A percentile compares a stretch with the other conserved stretches of the same genome.
Evolutionary conservation across 2,888 invertebrate species (phyloP).

Genomic region (Tenodera sinensis): DNA sequence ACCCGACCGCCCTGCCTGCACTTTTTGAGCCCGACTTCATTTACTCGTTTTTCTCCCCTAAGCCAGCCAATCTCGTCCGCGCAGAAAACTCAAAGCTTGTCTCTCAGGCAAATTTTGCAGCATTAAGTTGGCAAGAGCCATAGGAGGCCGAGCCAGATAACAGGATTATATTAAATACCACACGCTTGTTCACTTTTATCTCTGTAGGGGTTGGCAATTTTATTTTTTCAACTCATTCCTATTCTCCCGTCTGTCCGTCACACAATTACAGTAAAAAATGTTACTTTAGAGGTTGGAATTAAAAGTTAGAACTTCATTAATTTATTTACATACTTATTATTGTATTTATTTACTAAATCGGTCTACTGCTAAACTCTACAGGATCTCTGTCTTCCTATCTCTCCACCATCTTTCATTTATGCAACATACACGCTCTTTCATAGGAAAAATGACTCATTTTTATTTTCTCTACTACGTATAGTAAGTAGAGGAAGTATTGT

Average conservation of each 20-base stretch:
- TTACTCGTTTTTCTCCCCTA: background rate
- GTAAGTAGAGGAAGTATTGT: no score
- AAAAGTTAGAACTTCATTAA: no score
- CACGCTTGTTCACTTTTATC: background rate
- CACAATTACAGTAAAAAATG: background rate
- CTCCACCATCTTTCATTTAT: no score
- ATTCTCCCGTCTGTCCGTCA: background rate
- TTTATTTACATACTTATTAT: no score
- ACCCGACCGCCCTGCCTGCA: no score
- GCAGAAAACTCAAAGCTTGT: background rate
- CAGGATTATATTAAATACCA: background rate
- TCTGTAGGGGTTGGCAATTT: background rate
- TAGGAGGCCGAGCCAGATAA: background rate
- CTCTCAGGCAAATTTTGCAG: background rate
- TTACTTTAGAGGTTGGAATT: no score
- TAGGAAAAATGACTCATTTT: no score
- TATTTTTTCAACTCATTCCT: background rate
- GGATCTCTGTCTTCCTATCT: no score
- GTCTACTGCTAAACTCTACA: no score
- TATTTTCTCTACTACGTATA: no score
- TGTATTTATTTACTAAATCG: no score
- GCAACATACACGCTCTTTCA: no score
- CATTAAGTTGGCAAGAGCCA: background rate
- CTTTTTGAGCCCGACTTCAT: background rate
- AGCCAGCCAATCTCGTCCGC: background rate